These are phyloP conservation scores for Gallinago paraguaiae DNA, from an alignment of 2,113 vertebrate genomes.

Conservation along the genomic window DNA sequence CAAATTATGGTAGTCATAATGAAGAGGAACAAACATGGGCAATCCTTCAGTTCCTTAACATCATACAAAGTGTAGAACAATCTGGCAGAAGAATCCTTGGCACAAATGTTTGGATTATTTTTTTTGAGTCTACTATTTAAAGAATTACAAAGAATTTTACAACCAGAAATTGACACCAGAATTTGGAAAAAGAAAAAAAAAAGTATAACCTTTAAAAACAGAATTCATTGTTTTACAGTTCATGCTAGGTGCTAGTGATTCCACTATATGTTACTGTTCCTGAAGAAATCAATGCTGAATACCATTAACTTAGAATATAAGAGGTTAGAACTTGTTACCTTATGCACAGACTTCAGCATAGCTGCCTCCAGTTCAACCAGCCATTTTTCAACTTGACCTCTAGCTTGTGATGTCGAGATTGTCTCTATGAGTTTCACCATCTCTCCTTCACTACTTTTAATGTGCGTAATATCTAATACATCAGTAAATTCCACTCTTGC, in stretches of 20 bases:
- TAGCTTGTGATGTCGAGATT: constrained; percentile 87
- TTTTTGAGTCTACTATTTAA: background rate
- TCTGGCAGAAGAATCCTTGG: background rate
- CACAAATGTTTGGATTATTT: background rate
- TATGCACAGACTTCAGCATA: constrained; percentile 85
- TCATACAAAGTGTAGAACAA: background rate
- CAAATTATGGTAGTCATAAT: background rate
- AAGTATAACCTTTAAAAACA: background rate
- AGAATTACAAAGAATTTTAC: background rate
- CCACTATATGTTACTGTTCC: background rate
- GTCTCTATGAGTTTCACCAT: constrained; percentile 79
- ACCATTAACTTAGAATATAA: background rate
- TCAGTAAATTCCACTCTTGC: constrained; percentile 87
- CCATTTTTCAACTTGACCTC: constrained; percentile 92
- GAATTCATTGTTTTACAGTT: background rate
- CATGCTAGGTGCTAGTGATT: background rate
- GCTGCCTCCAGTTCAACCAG: constrained; percentile 82
- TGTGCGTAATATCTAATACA: constrained; percentile 87
- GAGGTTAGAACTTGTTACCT: constrained; percentile 71
- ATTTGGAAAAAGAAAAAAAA: background rate
- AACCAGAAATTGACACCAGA: background rate
- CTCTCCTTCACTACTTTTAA: constrained; percentile 89
- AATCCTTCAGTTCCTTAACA: background rate
- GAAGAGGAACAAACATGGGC: background rate
- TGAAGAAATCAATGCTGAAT: background rate